Percentiles rank a stretch among this genome's conserved stretches.
Conservation (phyloP, 2,888 invertebrate species). For the Charanyca ferruginea region DNA sequence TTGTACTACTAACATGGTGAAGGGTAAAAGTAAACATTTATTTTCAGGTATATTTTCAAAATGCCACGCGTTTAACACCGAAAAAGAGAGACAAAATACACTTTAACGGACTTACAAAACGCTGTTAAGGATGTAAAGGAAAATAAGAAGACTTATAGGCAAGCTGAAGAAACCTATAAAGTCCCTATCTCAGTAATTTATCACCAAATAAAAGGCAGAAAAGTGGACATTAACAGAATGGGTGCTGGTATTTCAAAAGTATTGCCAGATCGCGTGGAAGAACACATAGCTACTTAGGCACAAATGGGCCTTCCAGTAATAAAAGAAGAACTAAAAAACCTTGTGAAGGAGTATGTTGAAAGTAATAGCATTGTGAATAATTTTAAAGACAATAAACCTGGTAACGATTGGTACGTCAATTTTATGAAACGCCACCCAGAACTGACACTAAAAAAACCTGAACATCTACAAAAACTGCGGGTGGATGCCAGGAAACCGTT, state of each 20-base stretch:
- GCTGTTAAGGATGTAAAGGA: slow-evolving; percentile 12
- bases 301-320: slow-evolving; percentile 36
- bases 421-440: slow-evolving; percentile 39
- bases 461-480: slow-evolving; percentile 29
- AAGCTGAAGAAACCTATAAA: slow-evolving; percentile 13
- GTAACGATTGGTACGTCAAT: slow-evolving; percentile 31
- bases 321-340: slow-evolving; percentile 34
- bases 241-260: slow-evolving; percentile 28
- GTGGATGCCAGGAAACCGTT: no score
- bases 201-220: slow-evolving; percentile 36
- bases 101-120: slow-evolving; percentile 17
- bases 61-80: slow-evolving; percentile 1
- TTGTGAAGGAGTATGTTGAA: slow-evolving; percentile 34
- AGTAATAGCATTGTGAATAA: slow-evolving; percentile 28
- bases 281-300: slow-evolving; percentile 20
- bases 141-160: slow-evolving; percentile 19
- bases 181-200: slow-evolving; percentile 28
- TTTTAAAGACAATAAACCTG: slow-evolving; percentile 44
- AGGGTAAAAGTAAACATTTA: slow-evolving; percentile 12
- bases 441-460: slow-evolving; percentile 32
- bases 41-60: slow-evolving; percentile 4
- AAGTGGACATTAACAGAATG: slow-evolving; percentile 26
- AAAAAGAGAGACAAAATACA: slow-evolving; percentile 8
- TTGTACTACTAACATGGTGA: slow-evolving; percentile 10
- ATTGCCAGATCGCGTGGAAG: slow-evolving; percentile 29